phyloP scores from a whole-genome alignment of 2,113 vertebrate genomes.

The Corythornis madagascariensis region DNA sequence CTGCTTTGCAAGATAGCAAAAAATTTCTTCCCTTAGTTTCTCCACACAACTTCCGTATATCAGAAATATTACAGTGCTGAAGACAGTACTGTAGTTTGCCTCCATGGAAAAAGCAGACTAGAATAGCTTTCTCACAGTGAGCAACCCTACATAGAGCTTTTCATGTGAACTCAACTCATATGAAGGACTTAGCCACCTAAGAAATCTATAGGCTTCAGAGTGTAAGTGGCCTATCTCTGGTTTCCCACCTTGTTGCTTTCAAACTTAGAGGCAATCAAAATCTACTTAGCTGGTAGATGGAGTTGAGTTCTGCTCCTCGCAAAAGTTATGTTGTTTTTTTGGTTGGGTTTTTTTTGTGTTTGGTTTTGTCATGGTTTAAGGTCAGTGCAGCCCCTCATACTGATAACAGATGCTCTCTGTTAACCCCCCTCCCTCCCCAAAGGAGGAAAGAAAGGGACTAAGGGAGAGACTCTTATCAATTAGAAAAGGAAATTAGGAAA shows the following conservation, averaged over 20 bases:
- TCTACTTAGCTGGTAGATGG: background rate
- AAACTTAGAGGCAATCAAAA: background rate
- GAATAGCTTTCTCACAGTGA: background rate
- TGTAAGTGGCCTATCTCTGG: background rate
- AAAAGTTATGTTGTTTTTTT: background rate
- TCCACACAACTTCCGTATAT: background rate
- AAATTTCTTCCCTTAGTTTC: background rate
- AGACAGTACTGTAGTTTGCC: background rate
- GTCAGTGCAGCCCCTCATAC: too few relatives aligned
- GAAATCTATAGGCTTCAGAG: background rate
- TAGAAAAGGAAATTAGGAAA: too few relatives aligned
- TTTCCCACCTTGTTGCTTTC: background rate
- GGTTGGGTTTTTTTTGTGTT: too few relatives aligned
- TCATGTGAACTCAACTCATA: background rate
- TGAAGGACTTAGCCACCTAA: background rate
- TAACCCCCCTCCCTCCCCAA: too few relatives aligned
- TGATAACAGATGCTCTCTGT: too few relatives aligned
- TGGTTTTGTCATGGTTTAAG: too few relatives aligned
- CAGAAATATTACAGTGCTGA: background rate
- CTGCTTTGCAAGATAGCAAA: background rate
- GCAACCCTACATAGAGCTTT: rapidly evolving
- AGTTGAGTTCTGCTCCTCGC: background rate
- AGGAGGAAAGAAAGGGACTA: too few relatives aligned
- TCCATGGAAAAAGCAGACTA: background rate
- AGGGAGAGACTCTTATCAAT: too few relatives aligned